Base-by-base conservation (phyloP, 2,113 vertebrate species). In the Nestor notabilis region DNA sequence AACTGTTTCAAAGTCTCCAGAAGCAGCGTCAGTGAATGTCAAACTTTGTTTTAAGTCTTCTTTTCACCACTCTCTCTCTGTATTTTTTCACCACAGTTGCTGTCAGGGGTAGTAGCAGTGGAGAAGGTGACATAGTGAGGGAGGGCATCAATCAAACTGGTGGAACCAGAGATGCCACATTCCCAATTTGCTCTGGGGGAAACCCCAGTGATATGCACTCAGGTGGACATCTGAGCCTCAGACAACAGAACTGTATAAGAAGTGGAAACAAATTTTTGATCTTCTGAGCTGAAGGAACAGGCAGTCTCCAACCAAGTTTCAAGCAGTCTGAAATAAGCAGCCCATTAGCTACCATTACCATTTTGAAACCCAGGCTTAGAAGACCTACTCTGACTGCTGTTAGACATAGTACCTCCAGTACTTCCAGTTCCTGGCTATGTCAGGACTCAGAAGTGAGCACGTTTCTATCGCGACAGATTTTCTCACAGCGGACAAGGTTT, bases 401-500 rank as follows among this genome's bases (percentile, higher is more conserved):
- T 37, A 39, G 29, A n/a, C 11, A 7, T 15, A 39, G 23, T 13
- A 28, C 20, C 58, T 56, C 21, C 10, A 23, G 39, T 15, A 35
- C 6, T 58, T 31, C 39, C 74, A 49, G 5, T 44, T 27, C 23
- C 60, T 35, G 49, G 27, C 74, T 66, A 4, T 4, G 7, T 27
- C 4, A 27, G 20, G 47, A 47, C 35, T 56, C 4, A 1, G 44
- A 17, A 18, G 16, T n/a, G 29, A 72, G 43, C 49, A 24, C 3
- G 18, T 8, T 86, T 33, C 18, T 44, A 24, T 23, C 3, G 1
- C 0, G 1, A 13, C 17, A 39, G 27, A 37, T 46, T 46, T 44
- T 35, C 18, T 20, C 8, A 3, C 24, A 68, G 56, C 37, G 39
- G n/a, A 52, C 27, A 44, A 35, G 50, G 43, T 44, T 56, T 52